A percentile compares a stretch with the other conserved stretches of the same genome.
Conservation (phyloP, 2,888 invertebrate genomes). For the Chrysodeixis includens region DNA sequence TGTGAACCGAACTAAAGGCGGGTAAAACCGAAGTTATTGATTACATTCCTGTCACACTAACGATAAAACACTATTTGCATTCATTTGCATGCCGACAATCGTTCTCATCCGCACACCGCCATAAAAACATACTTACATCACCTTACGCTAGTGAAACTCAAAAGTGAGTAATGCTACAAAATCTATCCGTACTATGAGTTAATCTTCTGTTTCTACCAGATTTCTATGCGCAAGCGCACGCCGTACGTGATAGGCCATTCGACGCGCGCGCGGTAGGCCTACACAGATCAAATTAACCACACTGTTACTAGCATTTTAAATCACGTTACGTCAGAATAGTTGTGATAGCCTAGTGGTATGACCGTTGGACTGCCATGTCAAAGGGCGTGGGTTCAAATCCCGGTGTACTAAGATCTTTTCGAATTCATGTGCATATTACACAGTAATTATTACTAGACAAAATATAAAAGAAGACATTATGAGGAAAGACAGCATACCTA, state of each 20-base stretch:
- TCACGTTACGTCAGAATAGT: constrained; percentile 40
- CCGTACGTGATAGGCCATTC: constrained; percentile 52
- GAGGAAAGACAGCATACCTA: too few relatives aligned
- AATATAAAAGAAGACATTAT: too few relatives aligned
- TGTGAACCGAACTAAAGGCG: constrained; percentile 28
- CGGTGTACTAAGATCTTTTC: too few relatives aligned
- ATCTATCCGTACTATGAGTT: constrained; percentile 37
- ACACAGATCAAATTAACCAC: constrained; percentile 56
- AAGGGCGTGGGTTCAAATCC: too few relatives aligned
- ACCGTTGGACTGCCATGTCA: too few relatives aligned
- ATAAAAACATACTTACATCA: constrained; percentile 47
- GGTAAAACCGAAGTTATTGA: constrained; percentile 8
- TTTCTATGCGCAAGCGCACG: constrained; percentile 53
- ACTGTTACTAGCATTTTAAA: constrained; percentile 46
- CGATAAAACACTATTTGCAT: constrained; percentile 38
- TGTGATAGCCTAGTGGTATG: too few relatives aligned
- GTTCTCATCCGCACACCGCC: constrained; percentile 45
- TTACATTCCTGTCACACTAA: constrained; percentile 28
- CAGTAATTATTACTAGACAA: too few relatives aligned
- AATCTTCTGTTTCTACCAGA: constrained; percentile 43
- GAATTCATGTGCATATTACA: too few relatives aligned
- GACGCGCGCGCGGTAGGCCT: constrained; percentile 47
- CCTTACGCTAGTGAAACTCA: constrained; percentile 50
- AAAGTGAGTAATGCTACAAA: constrained; percentile 44
- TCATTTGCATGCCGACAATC: constrained; percentile 44